Conservation (phyloP, 2,797 vertebrate genomes). For the Spinus pinus region DNA sequence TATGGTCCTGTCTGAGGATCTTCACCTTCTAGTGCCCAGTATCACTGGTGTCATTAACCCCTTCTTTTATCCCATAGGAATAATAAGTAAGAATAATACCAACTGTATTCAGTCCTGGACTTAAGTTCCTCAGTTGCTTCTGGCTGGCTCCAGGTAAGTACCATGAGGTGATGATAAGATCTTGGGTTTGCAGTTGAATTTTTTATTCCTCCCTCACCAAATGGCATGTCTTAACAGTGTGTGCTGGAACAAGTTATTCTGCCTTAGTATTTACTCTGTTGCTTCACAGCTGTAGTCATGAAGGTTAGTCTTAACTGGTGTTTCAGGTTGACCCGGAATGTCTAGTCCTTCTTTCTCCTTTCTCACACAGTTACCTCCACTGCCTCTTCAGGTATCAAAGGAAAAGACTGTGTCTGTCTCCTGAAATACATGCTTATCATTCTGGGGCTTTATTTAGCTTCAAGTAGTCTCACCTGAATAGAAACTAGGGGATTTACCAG, state of each 20-base stretch:
- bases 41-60: background rate
- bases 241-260: conserved; percentile 11
- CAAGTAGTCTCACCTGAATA: background rate
- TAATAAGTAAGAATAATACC: background rate
- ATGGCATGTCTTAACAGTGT: conserved; percentile 11
- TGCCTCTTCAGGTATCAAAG: background rate
- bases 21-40: background rate
- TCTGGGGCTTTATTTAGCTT: background rate
- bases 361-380: background rate
- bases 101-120: background rate
- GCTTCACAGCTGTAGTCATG: conserved; percentile 30
- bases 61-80: background rate
- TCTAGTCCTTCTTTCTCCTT: background rate
- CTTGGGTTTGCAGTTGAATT: background rate
- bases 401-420: background rate
- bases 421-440: background rate
- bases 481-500: background rate
- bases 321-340: conserved; percentile 22
- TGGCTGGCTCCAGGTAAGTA: background rate
- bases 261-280: conserved; percentile 4
- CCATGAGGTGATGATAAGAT: background rate
- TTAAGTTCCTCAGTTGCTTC: background rate
- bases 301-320: background rate
- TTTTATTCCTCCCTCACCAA: background rate
- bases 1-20: background rate